Evolutionary conservation across 2,888 invertebrate species (phyloP), one percentile per base, ranked within the genome.

Genomic region (Pocota personata): DNA sequence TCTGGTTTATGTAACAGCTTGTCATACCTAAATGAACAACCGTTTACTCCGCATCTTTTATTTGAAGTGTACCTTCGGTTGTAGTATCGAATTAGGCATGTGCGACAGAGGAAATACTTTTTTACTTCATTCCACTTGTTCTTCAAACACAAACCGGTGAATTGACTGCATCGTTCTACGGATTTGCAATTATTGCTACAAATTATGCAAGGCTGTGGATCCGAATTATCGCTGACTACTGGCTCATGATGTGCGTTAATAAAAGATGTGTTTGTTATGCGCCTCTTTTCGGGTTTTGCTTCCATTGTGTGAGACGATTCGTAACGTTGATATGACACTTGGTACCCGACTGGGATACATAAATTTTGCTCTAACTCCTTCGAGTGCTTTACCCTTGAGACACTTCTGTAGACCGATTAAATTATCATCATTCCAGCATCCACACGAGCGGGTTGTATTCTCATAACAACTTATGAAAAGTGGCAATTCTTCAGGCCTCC

Each of bases 351-450:
- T n/a, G n/a, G n/a, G n/a, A n/a, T n/a, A n/a, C n/a, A n/a, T n/a
- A n/a, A n/a, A n/a, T n/a, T n/a, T n/a, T n/a, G n/a, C n/a, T n/a
- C n/a, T n/a, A n/a, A n/a, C n/a, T n/a, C n/a, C n/a, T n/a, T n/a
- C n/a, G n/a, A n/a, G n/a, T n/a, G 21, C 24, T 66, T n/a, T 37
- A 55, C 10, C 77, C 57, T 30, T 75, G 46, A 10, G 72, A 78
- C 32, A n/a, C n/a, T n/a, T n/a, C n/a, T n/a, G n/a, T n/a, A n/a
- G n/a, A n/a, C n/a, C n/a, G n/a, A n/a, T n/a, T n/a, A n/a, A n/a
- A n/a, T n/a, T n/a, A n/a, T n/a, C n/a, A n/a, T n/a, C n/a, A n/a
- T n/a, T n/a, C n/a, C n/a, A n/a, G n/a, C n/a, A n/a, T n/a, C n/a
- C n/a, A n/a, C n/a, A n/a, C n/a, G n/a, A n/a, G n/a, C n/a, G n/a